phyloP scores from a whole-genome alignment of 2,888 invertebrate genomes.

The Trissoscelio sp. region DNA sequence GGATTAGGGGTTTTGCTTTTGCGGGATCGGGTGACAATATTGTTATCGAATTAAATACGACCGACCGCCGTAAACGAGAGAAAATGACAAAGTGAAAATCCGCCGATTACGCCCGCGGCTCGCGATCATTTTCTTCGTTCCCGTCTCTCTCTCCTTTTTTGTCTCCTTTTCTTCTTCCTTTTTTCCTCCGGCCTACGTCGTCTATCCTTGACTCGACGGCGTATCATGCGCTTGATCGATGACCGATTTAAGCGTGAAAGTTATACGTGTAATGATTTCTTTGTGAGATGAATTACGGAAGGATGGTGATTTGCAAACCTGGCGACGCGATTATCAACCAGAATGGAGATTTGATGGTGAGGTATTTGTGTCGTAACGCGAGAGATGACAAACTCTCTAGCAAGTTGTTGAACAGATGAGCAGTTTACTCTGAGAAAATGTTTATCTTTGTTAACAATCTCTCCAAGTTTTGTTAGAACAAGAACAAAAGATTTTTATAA shows the following conservation, averaged over 20 bases:
- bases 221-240: slow-evolving; percentile 67
- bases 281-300: slow-evolving; percentile 61
- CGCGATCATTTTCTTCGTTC: slow-evolving; percentile 28
- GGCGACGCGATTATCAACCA: slow-evolving; percentile 53
- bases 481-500: too few species aligned
- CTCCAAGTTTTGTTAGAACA: too few species aligned
- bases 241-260: slow-evolving; percentile 70
- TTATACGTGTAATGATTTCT: slow-evolving; percentile 65
- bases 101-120: slow-evolving; percentile 39
- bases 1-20: slow-evolving; percentile 30
- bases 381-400: slow-evolving; percentile 38
- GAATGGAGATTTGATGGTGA: slow-evolving; percentile 37
- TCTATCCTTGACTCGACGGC: slow-evolving; percentile 31
- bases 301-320: slow-evolving; percentile 61
- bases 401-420: slow-evolving; percentile 4
- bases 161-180: too few species aligned
- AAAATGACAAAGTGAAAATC: slow-evolving; percentile 66
- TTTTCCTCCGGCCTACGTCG: slow-evolving; percentile 12
- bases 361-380: slow-evolving; percentile 34
- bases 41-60: slow-evolving; percentile 44
- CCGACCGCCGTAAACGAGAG: slow-evolving; percentile 5
- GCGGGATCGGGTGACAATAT: slow-evolving; percentile 47
- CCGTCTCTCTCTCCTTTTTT: not conserved
- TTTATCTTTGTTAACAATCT: not conserved
- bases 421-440: not conserved